Percentiles rank a stretch among this genome's conserved stretches.
phyloP scores from a whole-genome alignment of 2,113 vertebrate genomes.

The Emydura subglobosa region DNA sequence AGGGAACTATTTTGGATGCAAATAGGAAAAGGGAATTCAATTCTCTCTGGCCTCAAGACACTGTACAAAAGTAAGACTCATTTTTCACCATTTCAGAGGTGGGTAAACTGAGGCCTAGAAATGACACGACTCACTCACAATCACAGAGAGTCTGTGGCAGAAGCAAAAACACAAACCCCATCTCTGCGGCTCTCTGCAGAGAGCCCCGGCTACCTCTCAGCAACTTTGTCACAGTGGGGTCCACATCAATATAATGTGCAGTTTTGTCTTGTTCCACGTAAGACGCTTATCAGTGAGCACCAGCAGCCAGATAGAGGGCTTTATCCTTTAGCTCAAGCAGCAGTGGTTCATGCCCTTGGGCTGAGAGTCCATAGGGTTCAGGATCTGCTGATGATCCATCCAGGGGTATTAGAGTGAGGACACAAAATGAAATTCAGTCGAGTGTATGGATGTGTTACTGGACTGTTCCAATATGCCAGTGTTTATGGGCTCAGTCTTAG shows the following conservation, averaged over 20 bases:
- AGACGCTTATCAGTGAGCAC: background rate
- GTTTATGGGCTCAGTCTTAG: too few species aligned
- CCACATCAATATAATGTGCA: background rate
- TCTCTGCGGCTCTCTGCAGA: background rate
- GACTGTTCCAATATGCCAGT: background rate
- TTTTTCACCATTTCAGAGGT: background rate
- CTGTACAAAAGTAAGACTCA: background rate
- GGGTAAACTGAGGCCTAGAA: background rate
- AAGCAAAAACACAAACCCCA: too few species aligned
- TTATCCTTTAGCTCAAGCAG: background rate
- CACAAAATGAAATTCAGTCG: background rate
- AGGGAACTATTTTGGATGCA: background rate
- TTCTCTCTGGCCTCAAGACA: background rate
- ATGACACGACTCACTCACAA: too few species aligned
- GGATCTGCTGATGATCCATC: background rate
- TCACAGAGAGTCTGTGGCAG: too few species aligned
- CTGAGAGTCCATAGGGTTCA: background rate
- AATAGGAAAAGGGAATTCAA: background rate
- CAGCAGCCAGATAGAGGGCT: background rate
- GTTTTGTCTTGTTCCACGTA: background rate
- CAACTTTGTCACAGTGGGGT: background rate
- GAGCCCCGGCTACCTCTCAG: background rate
- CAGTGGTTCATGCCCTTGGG: background rate
- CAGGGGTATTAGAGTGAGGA: background rate
- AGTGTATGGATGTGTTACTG: rapidly evolving